Evolutionary conservation across 2,888 invertebrate species (phyloP).

Genomic region (Cosmia pyralina): DNA sequence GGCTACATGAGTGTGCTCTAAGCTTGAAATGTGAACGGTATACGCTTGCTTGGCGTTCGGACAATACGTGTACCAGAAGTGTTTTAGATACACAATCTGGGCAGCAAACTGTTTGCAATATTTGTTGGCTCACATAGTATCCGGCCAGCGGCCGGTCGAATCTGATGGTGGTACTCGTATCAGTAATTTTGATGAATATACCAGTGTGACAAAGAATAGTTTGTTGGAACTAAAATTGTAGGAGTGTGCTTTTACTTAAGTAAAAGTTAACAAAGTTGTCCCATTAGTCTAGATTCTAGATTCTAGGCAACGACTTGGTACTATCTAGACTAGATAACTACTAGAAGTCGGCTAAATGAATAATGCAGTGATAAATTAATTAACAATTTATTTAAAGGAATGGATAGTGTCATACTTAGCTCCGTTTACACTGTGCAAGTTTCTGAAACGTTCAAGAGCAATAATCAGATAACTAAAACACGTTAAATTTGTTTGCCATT

Average conservation of each 20-base stretch:
- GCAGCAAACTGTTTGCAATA: constrained; percentile 44
- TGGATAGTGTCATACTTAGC: too few species aligned
- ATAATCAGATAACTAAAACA: too few species aligned
- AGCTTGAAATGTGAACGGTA: constrained; percentile 55
- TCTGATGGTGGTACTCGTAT: constrained; percentile 8
- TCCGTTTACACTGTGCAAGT: too few species aligned
- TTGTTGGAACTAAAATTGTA: not conserved
- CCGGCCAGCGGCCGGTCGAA: not conserved
- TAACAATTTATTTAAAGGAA: not conserved
- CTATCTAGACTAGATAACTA: not conserved
- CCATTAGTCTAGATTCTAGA: constrained; percentile 3
- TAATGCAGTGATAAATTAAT: not conserved
- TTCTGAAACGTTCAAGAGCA: too few species aligned
- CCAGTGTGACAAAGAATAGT: constrained; percentile 17
- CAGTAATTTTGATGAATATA: constrained; percentile 37
- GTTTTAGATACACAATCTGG: constrained; percentile 48
- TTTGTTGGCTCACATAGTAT: constrained; percentile 41
- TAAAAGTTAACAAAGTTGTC: constrained; percentile 19
- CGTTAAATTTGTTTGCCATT: too few species aligned
- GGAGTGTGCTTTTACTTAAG: constrained; percentile 1
- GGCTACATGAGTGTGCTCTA: constrained; percentile 58
- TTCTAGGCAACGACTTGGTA: not conserved
- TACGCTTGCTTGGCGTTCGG: constrained; percentile 42
- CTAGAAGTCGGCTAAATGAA: not conserved
- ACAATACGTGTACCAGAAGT: constrained; percentile 57